Evolutionary conservation across 2,113 vertebrate genomes (phyloP).

Genomic region (Lota lota): DNA sequence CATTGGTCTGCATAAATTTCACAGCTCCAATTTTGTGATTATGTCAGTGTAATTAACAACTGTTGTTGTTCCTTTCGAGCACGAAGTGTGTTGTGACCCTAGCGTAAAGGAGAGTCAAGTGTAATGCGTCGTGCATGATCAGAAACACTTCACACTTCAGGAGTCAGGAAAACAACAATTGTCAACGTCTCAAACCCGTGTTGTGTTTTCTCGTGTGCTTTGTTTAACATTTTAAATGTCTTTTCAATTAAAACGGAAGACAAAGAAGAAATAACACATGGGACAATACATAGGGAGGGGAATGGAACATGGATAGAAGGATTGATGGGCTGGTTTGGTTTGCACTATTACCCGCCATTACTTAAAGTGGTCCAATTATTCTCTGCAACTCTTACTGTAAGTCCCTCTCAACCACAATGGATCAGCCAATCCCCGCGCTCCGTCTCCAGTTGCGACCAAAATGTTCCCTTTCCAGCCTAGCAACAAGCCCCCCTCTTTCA

Average conservation of each 20-base stretch:
- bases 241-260: too few relatives aligned
- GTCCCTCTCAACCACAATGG: background rate
- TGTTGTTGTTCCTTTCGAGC: conserved; percentile 3
- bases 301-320: background rate
- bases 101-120: background rate
- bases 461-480: background rate
- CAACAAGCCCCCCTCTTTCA: background rate
- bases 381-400: too few relatives aligned
- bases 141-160: background rate
- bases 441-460: background rate
- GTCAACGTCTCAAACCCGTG: too few relatives aligned
- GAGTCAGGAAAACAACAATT: too few relatives aligned
- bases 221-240: too few relatives aligned
- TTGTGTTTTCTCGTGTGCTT: too few relatives aligned
- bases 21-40: background rate
- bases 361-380: background rate
- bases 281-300: too few relatives aligned
- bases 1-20: conserved; percentile 7
- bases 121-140: conserved; percentile 2
- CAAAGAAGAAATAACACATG: too few relatives aligned
- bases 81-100: background rate
- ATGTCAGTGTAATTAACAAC: conserved; percentile 19
- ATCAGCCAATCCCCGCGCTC: background rate
- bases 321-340: background rate
- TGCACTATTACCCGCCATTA: background rate